A percentile compares a stretch with the other conserved stretches of the same genome.
These are phyloP conservation scores for Panagrolaimus sp. DNA, from an alignment of 1,140 invertebrate species.

Conservation along the genomic window DNA sequence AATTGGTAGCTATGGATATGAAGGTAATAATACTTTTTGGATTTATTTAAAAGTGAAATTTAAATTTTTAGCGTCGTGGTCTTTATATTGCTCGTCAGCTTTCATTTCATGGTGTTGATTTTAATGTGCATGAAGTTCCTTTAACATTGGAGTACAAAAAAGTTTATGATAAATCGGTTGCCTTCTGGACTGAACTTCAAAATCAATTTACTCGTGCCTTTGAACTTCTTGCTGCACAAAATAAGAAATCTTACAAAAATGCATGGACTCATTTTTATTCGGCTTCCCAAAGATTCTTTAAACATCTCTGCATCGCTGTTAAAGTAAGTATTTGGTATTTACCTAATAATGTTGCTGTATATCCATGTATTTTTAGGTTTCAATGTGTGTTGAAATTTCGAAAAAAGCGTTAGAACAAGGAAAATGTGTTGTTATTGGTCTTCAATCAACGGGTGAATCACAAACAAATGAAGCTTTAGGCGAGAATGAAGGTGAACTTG, in stretches of 20 bases:
- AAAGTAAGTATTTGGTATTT: constrained; percentile 68
- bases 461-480: constrained; percentile 90
- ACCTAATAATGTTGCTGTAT: constrained; percentile 11
- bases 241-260: constrained; percentile 30
- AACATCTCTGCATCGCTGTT: constrained; percentile 95
- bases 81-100: constrained; percentile 97
- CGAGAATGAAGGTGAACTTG: constrained; percentile 89
- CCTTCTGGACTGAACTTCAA: constrained; percentile 68
- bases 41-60: neutral
- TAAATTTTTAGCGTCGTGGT: constrained; percentile 68
- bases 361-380: neutral
- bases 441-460: constrained; percentile 97
- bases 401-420: constrained; percentile 82
- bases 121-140: constrained; percentile 92
- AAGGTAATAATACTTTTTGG: constrained; percentile 64
- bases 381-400: constrained; percentile 42
- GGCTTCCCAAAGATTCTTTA: constrained; percentile 97
- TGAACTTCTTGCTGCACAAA: constrained; percentile 4
- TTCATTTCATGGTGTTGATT: constrained; percentile 85
- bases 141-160: constrained; percentile 78
- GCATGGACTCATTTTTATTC: constrained; percentile 88
- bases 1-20: constrained; percentile 99
- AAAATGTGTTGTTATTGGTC: constrained; percentile 94
- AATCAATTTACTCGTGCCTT: constrained; percentile 14
- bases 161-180: constrained; percentile 86